Evolutionary conservation across 2,888 invertebrate species (phyloP).

Genomic region (Odontocolon sp.): DNA sequence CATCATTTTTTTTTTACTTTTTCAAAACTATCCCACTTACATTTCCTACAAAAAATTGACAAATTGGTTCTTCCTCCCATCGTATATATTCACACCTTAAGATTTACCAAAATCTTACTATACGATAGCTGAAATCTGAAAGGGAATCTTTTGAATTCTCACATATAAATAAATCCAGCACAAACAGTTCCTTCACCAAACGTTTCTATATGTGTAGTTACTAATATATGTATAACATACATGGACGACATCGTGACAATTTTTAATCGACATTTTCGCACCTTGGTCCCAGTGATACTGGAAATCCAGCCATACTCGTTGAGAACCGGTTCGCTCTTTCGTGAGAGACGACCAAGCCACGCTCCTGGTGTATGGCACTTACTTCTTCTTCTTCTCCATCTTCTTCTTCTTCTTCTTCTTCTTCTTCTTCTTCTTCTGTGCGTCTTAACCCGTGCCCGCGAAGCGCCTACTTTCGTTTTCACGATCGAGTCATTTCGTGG

Average conservation of each 20-base stretch:
- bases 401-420: conserved; percentile 30
- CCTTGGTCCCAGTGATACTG: conserved; percentile 58
- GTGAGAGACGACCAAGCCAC: conserved; percentile 59
- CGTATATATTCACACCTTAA: too few relatives aligned
- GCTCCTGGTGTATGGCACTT: conserved; percentile 55
- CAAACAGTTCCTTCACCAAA: too few relatives aligned
- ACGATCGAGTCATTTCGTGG: conserved; percentile 29
- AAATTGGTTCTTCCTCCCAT: too few relatives aligned
- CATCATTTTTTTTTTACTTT: neutral
- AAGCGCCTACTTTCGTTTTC: conserved; percentile 51
- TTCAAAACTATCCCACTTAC: too few relatives aligned
- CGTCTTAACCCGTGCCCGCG: conserved; percentile 52
- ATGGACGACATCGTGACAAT: conserved; percentile 59
- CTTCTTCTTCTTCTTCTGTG: conserved; percentile 23
- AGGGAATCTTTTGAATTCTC: too few relatives aligned
- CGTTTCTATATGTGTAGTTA: neutral
- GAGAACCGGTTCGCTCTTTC: conserved; percentile 74
- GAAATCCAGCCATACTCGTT: conserved; percentile 73
- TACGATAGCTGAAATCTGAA: too few relatives aligned
- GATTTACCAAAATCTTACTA: too few relatives aligned
- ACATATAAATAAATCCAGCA: too few relatives aligned
- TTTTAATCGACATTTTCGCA: conserved; percentile 64
- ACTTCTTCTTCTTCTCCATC: conserved; percentile 37
- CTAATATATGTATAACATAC: conserved; percentile 15
- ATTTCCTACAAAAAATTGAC: too few relatives aligned